Evolutionary conservation across 2,113 vertebrate genomes (phyloP).

Genomic region (Tupaia chinensis): DNA sequence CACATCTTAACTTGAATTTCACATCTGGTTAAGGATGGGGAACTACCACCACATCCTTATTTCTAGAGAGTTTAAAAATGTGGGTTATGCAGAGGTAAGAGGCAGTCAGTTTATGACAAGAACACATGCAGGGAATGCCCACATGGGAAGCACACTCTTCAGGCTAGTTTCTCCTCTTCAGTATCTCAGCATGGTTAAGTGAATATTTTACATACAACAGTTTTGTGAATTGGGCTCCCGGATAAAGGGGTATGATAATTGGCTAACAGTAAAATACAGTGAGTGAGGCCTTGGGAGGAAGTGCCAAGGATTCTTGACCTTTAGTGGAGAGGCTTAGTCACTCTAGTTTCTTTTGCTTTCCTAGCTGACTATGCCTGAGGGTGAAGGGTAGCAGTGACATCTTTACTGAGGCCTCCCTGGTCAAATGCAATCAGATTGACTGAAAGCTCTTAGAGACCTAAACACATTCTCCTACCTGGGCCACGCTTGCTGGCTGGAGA

Average conservation of each 20-base stretch:
- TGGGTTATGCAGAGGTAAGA: too few species aligned
- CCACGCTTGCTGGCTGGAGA: background rate
- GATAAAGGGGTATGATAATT: background rate
- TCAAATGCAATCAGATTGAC: conserved; percentile 79
- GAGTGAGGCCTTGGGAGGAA: background rate
- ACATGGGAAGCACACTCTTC: fast-evolving
- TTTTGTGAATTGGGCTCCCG: background rate
- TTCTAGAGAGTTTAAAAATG: background rate
- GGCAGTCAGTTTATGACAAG: background rate
- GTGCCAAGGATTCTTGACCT: background rate
- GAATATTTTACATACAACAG: background rate
- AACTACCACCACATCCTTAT: background rate
- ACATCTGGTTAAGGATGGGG: too few species aligned
- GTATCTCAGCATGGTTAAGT: background rate
- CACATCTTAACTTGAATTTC: background rate
- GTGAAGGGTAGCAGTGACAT: conserved; percentile 53
- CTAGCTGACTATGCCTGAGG: conserved; percentile 68
- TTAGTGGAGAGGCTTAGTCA: background rate
- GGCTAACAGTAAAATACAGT: background rate
- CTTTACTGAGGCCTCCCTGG: background rate
- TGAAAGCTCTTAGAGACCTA: conserved; percentile 57
- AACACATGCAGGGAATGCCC: fast-evolving
- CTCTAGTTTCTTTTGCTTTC: conserved; percentile 9
- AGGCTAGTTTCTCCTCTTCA: background rate
- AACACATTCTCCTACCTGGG: background rate